phyloP scores from a whole-genome alignment of 2,797 vertebrate genomes.

The Crax fasciolata region DNA sequence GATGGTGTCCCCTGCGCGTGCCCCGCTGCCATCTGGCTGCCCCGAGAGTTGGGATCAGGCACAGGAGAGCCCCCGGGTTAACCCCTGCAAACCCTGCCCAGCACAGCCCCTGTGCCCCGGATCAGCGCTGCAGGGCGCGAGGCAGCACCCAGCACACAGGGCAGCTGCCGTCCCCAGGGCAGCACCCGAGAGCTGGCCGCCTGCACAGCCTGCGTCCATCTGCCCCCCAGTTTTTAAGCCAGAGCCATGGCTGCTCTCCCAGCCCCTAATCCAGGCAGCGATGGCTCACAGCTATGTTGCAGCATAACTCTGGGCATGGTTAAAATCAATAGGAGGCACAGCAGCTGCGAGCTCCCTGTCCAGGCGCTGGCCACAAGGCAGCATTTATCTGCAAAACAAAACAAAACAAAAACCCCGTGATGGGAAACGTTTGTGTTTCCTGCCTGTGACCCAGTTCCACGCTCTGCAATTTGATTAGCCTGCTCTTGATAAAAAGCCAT shows the following conservation, averaged over 20 bases:
- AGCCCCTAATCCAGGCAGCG: background rate
- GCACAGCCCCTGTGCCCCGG: background rate
- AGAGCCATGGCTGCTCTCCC: background rate
- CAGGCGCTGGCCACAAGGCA: background rate
- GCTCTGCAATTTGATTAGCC: background rate
- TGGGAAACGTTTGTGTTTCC: constrained; percentile 10
- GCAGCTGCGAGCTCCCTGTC: background rate
- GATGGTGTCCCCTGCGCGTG: background rate
- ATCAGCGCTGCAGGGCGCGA: rapidly evolving
- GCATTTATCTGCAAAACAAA: background rate
- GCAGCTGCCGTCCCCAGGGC: background rate
- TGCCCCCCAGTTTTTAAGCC: rapidly evolving
- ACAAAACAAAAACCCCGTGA: background rate
- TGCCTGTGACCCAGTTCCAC: constrained; percentile 5
- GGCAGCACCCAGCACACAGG: rapidly evolving
- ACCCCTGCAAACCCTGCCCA: background rate
- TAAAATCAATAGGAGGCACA: background rate
- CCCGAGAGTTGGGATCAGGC: rapidly evolving
- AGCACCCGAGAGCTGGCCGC: rapidly evolving
- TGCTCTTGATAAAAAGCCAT: background rate
- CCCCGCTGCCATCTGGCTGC: constrained; percentile 30
- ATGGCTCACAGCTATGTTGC: background rate
- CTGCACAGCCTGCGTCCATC: background rate
- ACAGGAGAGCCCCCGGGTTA: background rate
- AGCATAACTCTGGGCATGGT: background rate